Evolutionary conservation across 2,113 vertebrate species (phyloP), one percentile per base, ranked within the genome.

Genomic region (Pavo muticus): DNA sequence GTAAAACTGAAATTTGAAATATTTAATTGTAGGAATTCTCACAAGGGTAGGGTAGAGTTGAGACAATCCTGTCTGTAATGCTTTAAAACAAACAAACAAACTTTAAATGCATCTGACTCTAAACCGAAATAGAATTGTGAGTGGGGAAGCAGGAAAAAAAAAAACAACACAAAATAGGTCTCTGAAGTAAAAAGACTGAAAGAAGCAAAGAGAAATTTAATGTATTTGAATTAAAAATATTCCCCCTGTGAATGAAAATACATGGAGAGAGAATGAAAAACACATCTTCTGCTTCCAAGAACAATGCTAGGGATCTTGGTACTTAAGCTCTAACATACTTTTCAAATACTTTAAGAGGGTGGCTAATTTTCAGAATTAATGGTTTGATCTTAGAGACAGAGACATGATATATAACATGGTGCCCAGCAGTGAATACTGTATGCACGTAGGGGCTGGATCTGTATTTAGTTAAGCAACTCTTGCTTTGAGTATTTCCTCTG

Each of bases 401-500:
- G 69, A 69, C 76, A 27, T n/a, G 67, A 20, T 93, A 82, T 48
- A 52, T 54, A 42, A 54, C 79, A 65, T 5, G 40, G 69, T 95
- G 64, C 69, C 65, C 85, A 95, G 91, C 76, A 87, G 79, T 11
- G 73, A 88, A n/a, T 17, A 1, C 47, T 86, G 42, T 50, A 64
- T 57, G 69, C 30, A 1, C 6, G 4, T 5, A 81, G 68, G 44
- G 54, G 11, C 63, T 87, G 69, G 76, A 13, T 91, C 94, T 87
- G 76, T 35, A 56, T 9, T 9, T 50, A 82, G 90, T 87, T 91
- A 78, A 1, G 2, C 57, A 94, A 15, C 37, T 80, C 83, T 64
- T 72, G 57, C 94, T 95, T 94, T 84, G 88, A 84, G 80, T 73
- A 27, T 91, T 84, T 96, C 70, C 90, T 86, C 77, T 95, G 83